phyloP scores from a whole-genome alignment of 2,797 vertebrate species.

The Urosaurus nigricauda region DNA sequence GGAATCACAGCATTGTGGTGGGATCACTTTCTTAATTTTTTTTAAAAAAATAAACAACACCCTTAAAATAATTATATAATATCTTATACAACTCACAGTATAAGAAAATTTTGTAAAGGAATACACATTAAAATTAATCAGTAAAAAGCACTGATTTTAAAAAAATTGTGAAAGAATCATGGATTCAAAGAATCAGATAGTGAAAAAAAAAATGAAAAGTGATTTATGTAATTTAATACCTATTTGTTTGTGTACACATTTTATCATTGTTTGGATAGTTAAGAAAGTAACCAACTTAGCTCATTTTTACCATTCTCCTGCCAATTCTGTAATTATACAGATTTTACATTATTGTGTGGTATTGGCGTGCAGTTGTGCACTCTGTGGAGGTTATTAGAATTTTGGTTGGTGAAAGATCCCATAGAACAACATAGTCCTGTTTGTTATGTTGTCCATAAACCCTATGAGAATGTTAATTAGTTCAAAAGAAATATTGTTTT shows the following conservation, averaged over 20 bases:
- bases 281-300: neutral
- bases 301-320: neutral
- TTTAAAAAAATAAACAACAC: neutral
- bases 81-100: neutral
- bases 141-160: neutral
- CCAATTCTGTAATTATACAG: neutral
- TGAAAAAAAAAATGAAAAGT: neutral
- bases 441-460: neutral
- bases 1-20: slow-evolving; percentile 23
- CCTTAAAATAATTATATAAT: neutral
- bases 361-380: neutral
- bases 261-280: too few relatives aligned
- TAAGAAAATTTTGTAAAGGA: neutral
- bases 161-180: neutral
- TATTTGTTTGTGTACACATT: neutral
- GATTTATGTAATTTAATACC: neutral
- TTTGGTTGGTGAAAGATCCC: neutral
- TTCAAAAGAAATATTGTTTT: neutral
- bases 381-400: neutral
- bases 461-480: neutral
- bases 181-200: neutral
- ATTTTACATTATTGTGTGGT: neutral
- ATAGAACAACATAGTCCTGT: neutral
- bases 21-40: slow-evolving; percentile 8
- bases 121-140: neutral